These are phyloP conservation scores for Anarhynchus alexandrinus DNA, from an alignment of 2,113 vertebrate species.

Conservation along the genomic window DNA sequence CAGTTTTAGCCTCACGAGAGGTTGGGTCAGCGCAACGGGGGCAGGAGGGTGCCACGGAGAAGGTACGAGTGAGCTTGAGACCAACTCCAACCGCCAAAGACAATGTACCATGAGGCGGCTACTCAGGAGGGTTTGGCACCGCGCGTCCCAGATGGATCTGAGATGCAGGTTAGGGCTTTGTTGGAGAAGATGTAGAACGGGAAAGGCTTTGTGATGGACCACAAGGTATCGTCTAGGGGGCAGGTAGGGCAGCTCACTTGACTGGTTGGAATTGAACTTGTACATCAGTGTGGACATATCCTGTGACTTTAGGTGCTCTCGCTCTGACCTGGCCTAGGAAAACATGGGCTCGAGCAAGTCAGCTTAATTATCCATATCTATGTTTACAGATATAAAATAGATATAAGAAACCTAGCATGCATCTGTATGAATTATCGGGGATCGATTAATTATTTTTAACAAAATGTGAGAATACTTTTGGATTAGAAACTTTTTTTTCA, in stretches of 20 bases:
- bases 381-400: not conserved
- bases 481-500: not conserved
- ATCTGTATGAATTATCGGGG: not conserved
- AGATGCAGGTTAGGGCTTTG: not conserved
- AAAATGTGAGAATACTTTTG: not conserved
- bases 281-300: not conserved
- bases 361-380: not conserved
- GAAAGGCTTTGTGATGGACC: not conserved
- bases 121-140: not conserved
- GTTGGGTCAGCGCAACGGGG: not conserved
- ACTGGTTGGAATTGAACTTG: not conserved
- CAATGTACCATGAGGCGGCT: not conserved
- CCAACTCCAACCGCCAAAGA: not conserved
- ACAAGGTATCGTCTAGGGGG: not conserved
- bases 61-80: not conserved
- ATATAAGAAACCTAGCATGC: not conserved
- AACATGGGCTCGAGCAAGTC: not conserved
- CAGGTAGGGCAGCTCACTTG: not conserved
- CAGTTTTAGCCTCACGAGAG: not conserved
- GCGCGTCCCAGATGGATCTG: accelerated
- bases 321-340: not conserved
- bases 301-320: not conserved
- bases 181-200: not conserved
- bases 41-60: not conserved
- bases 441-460: constrained; percentile 26